A percentile compares a stretch with the other conserved stretches of the same genome.
Evolutionary conservation across 37 sponge, comb jelly and placozoan genomes (phyloP).

Genomic region (Agelas oroides): DNA sequence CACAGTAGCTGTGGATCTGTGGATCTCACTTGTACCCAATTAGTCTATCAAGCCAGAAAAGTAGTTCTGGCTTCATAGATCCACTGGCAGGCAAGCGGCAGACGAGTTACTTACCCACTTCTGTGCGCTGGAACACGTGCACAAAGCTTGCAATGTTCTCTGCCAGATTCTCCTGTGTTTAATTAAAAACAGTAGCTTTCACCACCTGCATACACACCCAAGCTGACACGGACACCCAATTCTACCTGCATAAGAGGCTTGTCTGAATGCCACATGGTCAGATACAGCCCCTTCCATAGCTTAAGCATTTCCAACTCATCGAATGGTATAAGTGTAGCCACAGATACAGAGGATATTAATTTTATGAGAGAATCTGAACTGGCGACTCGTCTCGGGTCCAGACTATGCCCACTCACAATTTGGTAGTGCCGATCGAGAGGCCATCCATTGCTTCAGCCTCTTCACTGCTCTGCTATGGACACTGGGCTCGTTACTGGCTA

Average conservation of each 20-base stretch:
- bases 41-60: no score
- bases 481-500: constrained; percentile 75
- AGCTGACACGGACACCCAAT: neutral
- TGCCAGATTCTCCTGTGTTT: constrained; percentile 79
- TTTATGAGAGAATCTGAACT: neutral
- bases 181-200: no score
- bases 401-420: constrained; percentile 28
- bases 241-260: constrained; percentile 93
- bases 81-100: no score
- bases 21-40: no score
- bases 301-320: constrained; percentile 82
- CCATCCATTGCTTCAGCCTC: constrained; percentile 75
- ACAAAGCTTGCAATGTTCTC: constrained; percentile 63
- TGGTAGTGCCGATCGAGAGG: constrained; percentile 46
- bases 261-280: constrained; percentile 96
- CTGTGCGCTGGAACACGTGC: constrained; percentile 39
- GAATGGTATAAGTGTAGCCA: no score
- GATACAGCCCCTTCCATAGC: constrained; percentile 92
- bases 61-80: no score
- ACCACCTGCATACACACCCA: neutral
- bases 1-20: no score
- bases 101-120: constrained; percentile 59
- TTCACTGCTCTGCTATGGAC: constrained; percentile 64
- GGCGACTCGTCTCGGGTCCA: no score
- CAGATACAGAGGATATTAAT: no score